phyloP scores from a whole-genome alignment of 1,140 invertebrate genomes.

The Tribolium castaneum region DNA sequence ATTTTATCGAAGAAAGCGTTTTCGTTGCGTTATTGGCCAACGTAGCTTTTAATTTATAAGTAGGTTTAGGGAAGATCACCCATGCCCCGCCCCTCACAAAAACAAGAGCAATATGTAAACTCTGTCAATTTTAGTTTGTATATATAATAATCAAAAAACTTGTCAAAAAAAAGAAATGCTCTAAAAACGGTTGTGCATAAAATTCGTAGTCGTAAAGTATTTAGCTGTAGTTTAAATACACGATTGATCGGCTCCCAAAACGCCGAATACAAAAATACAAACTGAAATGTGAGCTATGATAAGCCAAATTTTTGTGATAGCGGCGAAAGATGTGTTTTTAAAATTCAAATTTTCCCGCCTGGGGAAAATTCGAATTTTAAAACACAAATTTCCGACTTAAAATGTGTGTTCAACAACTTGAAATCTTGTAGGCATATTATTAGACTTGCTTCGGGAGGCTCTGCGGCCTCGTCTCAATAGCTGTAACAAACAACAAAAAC shows the following conservation, averaged over 20 bases:
- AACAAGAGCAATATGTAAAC: constrained; percentile 50
- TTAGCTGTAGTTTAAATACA: constrained; percentile 25
- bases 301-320: constrained; percentile 50
- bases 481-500: constrained; percentile 32
- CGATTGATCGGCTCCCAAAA: constrained; percentile 4
- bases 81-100: constrained; percentile 39
- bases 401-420: constrained; percentile 36
- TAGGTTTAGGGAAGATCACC: constrained; percentile 40
- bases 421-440: constrained; percentile 13
- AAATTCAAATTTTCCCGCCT: constrained; percentile 20
- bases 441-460: constrained; percentile 17
- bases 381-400: constrained; percentile 36
- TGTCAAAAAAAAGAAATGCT: constrained; percentile 53
- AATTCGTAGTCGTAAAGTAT: constrained; percentile 48
- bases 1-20: constrained; percentile 33
- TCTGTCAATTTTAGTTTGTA: constrained; percentile 55
- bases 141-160: constrained; percentile 47
- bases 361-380: not conserved
- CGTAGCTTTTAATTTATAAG: constrained; percentile 25
- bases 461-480: constrained; percentile 22
- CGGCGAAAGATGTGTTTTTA: constrained; percentile 40
- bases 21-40: constrained; percentile 37
- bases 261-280: constrained; percentile 34
- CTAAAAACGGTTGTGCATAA: constrained; percentile 60
- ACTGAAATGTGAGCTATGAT: constrained; percentile 41